phyloP scores from a whole-genome alignment of 2,113 vertebrate genomes.

The Odontesthes bonariensis region DNA sequence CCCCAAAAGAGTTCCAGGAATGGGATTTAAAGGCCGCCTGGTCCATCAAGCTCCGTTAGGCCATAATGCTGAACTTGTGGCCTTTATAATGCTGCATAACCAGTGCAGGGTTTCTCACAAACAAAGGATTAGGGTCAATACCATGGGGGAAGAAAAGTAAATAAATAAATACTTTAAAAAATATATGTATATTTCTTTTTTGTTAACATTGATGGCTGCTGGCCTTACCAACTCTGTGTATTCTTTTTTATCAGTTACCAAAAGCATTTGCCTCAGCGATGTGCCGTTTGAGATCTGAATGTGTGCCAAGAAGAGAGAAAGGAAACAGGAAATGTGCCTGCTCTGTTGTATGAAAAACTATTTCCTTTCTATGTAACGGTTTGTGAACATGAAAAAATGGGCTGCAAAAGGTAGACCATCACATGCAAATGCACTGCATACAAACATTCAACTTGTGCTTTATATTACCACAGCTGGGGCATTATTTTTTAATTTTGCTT shows the following conservation, averaged over 20 bases:
- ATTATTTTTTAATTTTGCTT: no score
- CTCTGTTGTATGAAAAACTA: neutral
- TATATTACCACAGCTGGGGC: no score
- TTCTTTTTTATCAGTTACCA: constrained; percentile 1
- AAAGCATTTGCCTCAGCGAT: neutral
- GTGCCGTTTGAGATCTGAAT: neutral
- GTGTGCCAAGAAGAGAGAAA: neutral
- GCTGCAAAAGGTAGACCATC: no score
- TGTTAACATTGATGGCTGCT: neutral
- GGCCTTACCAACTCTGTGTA: neutral
- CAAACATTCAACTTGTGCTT: no score
- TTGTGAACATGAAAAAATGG: no score
- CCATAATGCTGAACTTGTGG: constrained; percentile 61
- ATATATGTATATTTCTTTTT: no score
- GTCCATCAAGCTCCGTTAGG: constrained; percentile 58
- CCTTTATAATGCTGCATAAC: constrained; percentile 51
- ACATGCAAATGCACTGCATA: no score
- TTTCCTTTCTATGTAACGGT: neutral
- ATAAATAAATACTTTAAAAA: neutral
- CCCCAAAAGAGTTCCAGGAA: neutral
- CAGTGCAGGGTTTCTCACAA: constrained; percentile 40
- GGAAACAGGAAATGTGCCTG: neutral
- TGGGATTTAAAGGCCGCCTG: constrained; percentile 36
- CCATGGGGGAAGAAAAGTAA: constrained; percentile 17
- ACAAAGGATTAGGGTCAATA: constrained; percentile 69